Base-by-base conservation (phyloP, 2,113 vertebrate genomes). In the Mormyrus lacerda region DNA sequence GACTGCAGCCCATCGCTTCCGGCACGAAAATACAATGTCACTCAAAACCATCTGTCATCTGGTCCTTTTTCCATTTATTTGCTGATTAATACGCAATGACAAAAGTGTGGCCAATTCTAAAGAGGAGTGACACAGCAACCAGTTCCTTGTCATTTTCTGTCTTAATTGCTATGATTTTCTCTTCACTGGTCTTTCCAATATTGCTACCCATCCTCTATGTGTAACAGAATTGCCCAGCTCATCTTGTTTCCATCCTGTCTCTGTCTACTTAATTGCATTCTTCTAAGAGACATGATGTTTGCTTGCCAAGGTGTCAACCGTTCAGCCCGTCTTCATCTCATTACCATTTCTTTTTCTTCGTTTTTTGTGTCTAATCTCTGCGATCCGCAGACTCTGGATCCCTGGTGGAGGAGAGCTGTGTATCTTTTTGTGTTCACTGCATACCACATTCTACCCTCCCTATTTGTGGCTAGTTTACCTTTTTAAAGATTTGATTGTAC, bases 161-260 rank as follows among this genome's bases (percentile, higher is more conserved):
- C 53, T 87, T 87, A 87, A 61, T 44, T 87, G 55, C 87, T 61
- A 35, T 44, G 19, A 87, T 61, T 65, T 87, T 87, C 55, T 65
- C 87, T 87, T 65, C 87, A 61, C 39, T 61, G 53, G 39, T 31
- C 15, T 65, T 21, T 10, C 19, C 31, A 24, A 5, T 44, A 87
- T 44, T 61, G 53, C 31, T 44, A 42, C 31, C 45, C 44, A 85
- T 85, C 21, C 83, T 87, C 21, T 35, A 27, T 87, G 50, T 51
- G 44, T 55, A 87, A 55, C 10, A 69, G n/a, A 39, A 87, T n/a
- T 51, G 50, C 27, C 2, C 50, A 35, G 85, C 11, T 42, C 53
- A 31, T 44, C 35, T 87, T 87, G 19, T 45, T 87, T 45, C 53
- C 85, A 51, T 35, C 48, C 85, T 15, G 85, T 35, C 24, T 9